Evolutionary conservation across 2,797 vertebrate genomes (phyloP).

Genomic region (Microcaecilia unicolor): DNA sequence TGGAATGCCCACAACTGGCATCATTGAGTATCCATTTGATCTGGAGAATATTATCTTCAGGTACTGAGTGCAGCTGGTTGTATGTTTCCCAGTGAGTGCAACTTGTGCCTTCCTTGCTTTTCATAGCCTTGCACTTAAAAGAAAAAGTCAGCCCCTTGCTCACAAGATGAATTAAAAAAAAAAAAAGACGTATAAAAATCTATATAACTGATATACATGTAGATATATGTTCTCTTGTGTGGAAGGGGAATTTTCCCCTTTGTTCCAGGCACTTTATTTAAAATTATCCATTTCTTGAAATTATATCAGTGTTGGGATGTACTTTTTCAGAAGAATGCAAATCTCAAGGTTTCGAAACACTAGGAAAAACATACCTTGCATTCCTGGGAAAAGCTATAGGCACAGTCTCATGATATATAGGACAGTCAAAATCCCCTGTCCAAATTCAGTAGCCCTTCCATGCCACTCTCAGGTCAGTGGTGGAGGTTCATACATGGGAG

Average conservation of each 20-base stretch:
- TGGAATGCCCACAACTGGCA: conserved; percentile 59
- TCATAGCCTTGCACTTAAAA: too few relatives aligned
- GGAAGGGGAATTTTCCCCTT: too few relatives aligned
- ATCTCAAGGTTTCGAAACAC: too few relatives aligned
- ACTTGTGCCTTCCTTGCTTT: too few relatives aligned
- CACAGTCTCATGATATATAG: background rate
- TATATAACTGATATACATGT: too few relatives aligned
- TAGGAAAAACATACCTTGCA: background rate
- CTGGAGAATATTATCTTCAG: conserved; percentile 67
- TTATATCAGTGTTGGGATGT: too few relatives aligned
- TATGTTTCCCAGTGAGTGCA: background rate
- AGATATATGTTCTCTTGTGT: too few relatives aligned
- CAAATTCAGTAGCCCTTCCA: background rate
- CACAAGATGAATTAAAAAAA: background rate
- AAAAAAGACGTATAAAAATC: background rate
- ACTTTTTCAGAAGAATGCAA: too few relatives aligned
- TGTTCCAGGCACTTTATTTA: too few relatives aligned
- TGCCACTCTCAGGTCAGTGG: background rate
- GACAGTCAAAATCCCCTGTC: background rate
- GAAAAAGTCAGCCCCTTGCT: too few relatives aligned
- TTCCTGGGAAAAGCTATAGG: background rate
- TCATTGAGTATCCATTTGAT: conserved; percentile 63
- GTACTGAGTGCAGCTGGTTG: conserved; percentile 16
- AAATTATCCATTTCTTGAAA: too few relatives aligned
- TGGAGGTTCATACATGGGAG: background rate